Evolutionary conservation across 2,113 vertebrate genomes (phyloP).

Genomic region (Dicaeum eximium): DNA sequence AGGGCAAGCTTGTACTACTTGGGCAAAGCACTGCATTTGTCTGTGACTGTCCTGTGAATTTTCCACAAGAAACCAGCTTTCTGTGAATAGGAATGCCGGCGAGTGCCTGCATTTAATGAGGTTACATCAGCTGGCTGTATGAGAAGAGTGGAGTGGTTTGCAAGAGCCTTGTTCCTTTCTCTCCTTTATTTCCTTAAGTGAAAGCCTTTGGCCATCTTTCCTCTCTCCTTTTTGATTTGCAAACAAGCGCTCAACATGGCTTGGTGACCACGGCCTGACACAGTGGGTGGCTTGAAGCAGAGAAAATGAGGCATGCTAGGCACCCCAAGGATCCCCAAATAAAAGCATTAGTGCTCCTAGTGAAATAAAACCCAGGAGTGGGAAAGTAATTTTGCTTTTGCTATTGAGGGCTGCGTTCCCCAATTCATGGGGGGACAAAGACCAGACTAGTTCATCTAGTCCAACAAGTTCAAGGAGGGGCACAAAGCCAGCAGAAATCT

Average conservation of each 20-base stretch:
- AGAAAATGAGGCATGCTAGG: not conserved
- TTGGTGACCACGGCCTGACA: fast-evolving
- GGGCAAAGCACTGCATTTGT: not conserved
- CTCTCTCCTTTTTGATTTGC: not conserved
- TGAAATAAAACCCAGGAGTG: no score
- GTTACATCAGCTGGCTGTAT: not conserved
- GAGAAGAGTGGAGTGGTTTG: not conserved
- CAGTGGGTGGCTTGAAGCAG: not conserved
- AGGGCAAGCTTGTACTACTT: not conserved
- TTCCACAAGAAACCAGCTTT: not conserved
- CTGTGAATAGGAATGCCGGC: not conserved
- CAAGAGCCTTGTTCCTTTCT: not conserved
- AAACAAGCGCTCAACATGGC: not conserved
- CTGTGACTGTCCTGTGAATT: not conserved
- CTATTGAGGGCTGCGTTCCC: fast-evolving
- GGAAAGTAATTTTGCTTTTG: not conserved
- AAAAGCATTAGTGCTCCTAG: not conserved
- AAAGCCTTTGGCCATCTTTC: not conserved
- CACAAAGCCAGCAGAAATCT: not conserved
- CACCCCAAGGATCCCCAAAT: not conserved
- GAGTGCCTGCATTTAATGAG: fast-evolving
- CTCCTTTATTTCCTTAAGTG: not conserved
- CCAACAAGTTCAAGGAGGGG: not conserved
- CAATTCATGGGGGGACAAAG: fast-evolving
- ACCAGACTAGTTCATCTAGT: not conserved